A percentile compares a stretch with the other conserved stretches of the same genome.
Conservation (phyloP, 2,888 invertebrate species). For the Pharmacophagus antenor region DNA sequence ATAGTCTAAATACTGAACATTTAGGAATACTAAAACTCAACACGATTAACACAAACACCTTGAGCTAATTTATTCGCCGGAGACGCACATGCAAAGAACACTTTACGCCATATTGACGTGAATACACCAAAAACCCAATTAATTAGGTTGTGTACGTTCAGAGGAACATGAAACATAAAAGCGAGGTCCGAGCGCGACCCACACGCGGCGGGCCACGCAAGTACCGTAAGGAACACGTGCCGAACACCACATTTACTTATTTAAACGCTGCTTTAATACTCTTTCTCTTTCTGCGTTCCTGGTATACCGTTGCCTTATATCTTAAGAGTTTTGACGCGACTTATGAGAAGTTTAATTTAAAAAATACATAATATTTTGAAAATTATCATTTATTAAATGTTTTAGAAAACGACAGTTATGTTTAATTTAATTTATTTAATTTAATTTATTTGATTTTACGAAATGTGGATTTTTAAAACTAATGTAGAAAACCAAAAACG, state of each 20-base stretch:
- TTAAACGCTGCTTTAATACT: slow-evolving; percentile 22
- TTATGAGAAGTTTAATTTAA: no score
- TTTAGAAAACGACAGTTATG: no score
- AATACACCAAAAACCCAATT: background rate
- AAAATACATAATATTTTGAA: background rate
- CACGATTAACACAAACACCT: no score
- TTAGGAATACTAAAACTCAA: no score
- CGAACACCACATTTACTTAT: slow-evolving; percentile 34
- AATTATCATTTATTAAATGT: background rate
- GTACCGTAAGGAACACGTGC: slow-evolving; percentile 59
- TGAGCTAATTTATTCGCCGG: background rate
- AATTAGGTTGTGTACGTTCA: background rate
- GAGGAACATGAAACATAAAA: slow-evolving; percentile 30
- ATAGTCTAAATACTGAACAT: no score
- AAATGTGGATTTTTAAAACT: background rate
- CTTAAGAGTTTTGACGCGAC: background rate
- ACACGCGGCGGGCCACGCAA: slow-evolving; percentile 49
- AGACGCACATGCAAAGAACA: background rate
- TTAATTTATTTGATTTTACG: no score
- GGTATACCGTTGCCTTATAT: background rate
- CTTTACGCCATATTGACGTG: background rate
- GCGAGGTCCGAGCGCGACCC: slow-evolving; percentile 37
- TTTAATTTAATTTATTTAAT: no score
- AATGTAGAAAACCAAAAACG: background rate
- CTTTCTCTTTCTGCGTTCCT: slow-evolving; percentile 16